phyloP scores from a whole-genome alignment of 1,140 invertebrate species.

The Cyrtorhinus lividipennis region DNA sequence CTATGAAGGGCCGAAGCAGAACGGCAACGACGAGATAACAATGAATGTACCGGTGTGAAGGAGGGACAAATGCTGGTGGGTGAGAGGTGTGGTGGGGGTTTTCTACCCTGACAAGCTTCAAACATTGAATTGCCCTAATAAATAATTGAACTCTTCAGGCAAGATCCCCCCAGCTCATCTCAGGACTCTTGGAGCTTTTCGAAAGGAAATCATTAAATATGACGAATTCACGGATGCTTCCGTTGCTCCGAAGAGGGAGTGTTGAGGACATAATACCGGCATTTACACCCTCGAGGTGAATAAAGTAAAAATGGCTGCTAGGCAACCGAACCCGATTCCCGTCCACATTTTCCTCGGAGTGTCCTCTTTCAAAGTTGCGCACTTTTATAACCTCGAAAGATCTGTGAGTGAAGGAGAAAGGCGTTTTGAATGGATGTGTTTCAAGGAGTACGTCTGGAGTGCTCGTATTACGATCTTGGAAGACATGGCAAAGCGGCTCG shows the following conservation, averaged over 20 bases:
- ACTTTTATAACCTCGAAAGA: no score
- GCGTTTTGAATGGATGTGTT: no score
- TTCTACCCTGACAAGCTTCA: neutral
- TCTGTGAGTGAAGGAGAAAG: no score
- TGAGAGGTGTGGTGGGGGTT: no score
- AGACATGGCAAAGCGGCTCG: no score
- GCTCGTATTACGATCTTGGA: no score
- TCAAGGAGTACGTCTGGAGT: no score
- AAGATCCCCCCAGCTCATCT: neutral
- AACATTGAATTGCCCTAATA: constrained; percentile 7
- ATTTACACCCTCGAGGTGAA: neutral
- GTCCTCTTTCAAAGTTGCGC: no score
- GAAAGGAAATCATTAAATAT: neutral
- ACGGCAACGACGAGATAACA: no score
- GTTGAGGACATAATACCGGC: neutral
- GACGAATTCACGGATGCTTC: neutral
- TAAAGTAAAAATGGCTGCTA: neutral
- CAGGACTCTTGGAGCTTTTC: neutral
- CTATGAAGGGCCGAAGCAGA: no score
- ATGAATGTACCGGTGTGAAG: no score
- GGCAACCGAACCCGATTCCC: neutral
- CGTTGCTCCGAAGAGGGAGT: neutral
- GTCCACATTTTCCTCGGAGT: neutral
- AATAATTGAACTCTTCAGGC: neutral
- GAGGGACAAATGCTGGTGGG: no score